phyloP scores from a whole-genome alignment of 2,113 vertebrate genomes.

The Apaloderma vittatum region DNA sequence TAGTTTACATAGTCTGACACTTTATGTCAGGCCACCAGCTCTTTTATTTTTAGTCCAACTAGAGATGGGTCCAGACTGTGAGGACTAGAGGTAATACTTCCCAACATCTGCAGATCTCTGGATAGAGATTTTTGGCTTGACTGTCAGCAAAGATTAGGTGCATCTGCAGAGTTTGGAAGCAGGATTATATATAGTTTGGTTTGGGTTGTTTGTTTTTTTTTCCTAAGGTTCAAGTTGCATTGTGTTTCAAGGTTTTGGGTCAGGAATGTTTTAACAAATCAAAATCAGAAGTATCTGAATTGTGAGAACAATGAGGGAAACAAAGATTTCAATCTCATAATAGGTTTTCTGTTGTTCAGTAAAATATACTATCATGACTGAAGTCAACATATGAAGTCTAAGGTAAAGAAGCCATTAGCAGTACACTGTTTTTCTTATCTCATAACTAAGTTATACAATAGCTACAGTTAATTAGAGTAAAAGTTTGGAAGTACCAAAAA shows the following conservation, averaged over 20 bases:
- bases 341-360: neutral
- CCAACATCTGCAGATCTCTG: neutral
- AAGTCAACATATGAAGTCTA: neutral
- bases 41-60: constrained; percentile 15
- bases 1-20: constrained; percentile 40
- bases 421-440: neutral
- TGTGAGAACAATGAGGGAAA: neutral
- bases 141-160: neutral
- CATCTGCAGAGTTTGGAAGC: constrained; percentile 6
- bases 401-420: neutral
- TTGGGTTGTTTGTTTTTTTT: neutral
- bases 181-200: neutral
- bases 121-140: constrained; percentile 2
- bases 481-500: neutral
- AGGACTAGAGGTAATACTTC: constrained; percentile 24
- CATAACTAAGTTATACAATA: neutral
- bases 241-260: neutral
- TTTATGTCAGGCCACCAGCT: neutral
- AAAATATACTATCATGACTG: neutral
- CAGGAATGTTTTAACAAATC: neutral
- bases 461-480: neutral
- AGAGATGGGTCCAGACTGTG: neutral
- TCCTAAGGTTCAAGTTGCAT: neutral
- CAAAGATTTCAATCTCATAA: neutral
- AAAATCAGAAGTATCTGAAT: neutral